A percentile compares a stretch with the other conserved stretches of the same genome.
These are phyloP conservation scores for Catocala fraxini DNA, from an alignment of 2,888 invertebrate genomes.

Conservation along the genomic window DNA sequence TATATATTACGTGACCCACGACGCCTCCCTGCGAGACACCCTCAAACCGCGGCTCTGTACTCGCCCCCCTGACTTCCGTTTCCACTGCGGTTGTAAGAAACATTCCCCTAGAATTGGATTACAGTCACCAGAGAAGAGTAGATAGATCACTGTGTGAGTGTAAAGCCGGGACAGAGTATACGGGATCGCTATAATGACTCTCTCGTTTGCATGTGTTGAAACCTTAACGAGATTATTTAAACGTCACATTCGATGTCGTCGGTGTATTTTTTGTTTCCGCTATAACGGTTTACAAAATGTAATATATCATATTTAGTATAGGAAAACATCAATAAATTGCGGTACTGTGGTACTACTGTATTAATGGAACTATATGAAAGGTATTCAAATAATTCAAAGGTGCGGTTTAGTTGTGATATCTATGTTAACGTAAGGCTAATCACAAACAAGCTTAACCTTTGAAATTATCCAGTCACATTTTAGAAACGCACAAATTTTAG, in stretches of 20 bases:
- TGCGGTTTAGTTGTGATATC: conserved; percentile 10
- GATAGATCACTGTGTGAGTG: conserved; percentile 21
- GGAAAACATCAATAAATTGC: no score
- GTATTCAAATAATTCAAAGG: conserved; percentile 14
- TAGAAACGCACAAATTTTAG: conserved; percentile 47
- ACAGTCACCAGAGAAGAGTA: conserved; percentile 55
- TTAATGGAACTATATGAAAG: not conserved
- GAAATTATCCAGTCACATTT: conserved; percentile 45
- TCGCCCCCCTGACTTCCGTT: conserved; percentile 65
- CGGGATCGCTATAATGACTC: conserved; percentile 41
- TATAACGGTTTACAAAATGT: conserved; percentile 10
- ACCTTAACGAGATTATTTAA: conserved; percentile 46
- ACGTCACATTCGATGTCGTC: conserved; percentile 21
- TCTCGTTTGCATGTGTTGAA: conserved; percentile 51
- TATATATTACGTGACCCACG: conserved; percentile 60
- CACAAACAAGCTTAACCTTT: conserved; percentile 33
- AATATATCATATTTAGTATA: conserved; percentile 1
- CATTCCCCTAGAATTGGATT: conserved; percentile 74
- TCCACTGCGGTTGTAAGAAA: conserved; percentile 70
- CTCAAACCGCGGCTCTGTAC: conserved; percentile 58
- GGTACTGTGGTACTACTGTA: not conserved
- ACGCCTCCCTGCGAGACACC: conserved; percentile 63
- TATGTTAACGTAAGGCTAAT: conserved; percentile 3
- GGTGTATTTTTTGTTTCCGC: conserved; percentile 17
- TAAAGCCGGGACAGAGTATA: conserved; percentile 11